Conservation (phyloP, 2,797 vertebrate genomes). For the Loris lydekkerianus region DNA sequence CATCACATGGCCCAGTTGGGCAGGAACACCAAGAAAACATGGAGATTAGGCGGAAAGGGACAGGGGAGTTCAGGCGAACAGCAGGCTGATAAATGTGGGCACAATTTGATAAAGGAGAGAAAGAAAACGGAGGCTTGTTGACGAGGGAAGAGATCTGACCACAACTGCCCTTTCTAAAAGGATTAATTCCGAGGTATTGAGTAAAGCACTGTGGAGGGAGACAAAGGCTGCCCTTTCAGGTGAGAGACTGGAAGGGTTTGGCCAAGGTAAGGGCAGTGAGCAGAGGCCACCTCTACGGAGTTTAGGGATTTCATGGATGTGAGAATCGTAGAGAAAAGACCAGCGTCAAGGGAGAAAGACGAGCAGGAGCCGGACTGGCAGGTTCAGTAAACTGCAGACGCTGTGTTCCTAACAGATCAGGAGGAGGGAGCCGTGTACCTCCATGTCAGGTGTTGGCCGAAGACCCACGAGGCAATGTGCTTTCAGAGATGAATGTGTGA, state of each 20-base stretch:
- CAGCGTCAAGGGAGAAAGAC: background rate
- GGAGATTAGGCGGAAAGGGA: background rate
- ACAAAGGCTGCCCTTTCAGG: background rate
- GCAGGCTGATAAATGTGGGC: background rate
- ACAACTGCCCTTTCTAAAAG: background rate
- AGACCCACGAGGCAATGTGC: background rate
- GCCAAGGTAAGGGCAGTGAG: background rate
- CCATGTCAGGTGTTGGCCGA: background rate
- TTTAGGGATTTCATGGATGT: background rate
- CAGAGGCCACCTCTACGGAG: background rate
- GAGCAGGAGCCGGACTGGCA: background rate
- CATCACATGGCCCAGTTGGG: background rate
- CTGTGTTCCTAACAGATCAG: background rate
- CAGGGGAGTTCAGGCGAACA: background rate
- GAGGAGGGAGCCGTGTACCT: background rate
- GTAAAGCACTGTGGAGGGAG: background rate
- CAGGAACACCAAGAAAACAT: background rate
- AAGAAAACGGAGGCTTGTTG: background rate
- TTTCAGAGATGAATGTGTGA: background rate
- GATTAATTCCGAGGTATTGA: background rate
- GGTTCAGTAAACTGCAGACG: background rate
- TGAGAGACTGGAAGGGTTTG: background rate
- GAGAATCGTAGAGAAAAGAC: background rate
- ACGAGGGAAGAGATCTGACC: background rate
- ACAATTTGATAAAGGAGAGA: background rate